Conservation (phyloP, 1,140 invertebrate genomes). For the Bombus huntii region DNA sequence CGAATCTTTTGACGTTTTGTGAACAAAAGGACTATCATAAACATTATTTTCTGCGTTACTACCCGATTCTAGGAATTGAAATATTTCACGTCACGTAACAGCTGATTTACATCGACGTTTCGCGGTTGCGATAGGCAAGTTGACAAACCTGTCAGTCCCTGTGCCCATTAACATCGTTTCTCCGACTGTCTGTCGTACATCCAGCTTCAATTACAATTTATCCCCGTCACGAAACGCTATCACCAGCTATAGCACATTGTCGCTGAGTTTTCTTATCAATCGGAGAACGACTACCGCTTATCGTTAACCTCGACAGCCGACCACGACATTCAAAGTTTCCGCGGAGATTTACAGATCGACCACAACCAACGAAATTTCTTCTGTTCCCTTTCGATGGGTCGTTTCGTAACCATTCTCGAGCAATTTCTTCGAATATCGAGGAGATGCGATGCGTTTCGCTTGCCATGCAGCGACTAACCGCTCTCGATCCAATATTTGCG, state of each 20-base stretch:
- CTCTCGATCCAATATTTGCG: not conserved
- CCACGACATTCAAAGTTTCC: not conserved
- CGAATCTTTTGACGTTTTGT: not conserved
- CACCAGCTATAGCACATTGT: not conserved
- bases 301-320: not conserved
- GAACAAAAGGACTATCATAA: not conserved
- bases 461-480: not conserved
- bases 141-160: not conserved
- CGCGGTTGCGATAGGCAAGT: not conserved
- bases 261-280: slow-evolving; percentile 4
- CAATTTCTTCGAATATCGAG: not conserved
- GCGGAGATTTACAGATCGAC: not conserved
- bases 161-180: not conserved
- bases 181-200: not conserved
- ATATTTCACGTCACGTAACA: not conserved
- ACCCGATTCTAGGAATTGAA: not conserved
- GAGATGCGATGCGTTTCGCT: not conserved
- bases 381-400: too few relatives aligned
- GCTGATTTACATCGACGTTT: not conserved
- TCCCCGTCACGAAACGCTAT: not conserved
- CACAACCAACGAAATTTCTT: not conserved
- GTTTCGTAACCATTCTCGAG: not conserved
- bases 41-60: not conserved
- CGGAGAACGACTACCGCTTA: not conserved
- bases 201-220: slow-evolving; percentile 12